Percentiles rank a stretch among this genome's conserved stretches.
Evolutionary conservation across 2,797 vertebrate species (phyloP).

Genomic region (Eulemur rubriventer): DNA sequence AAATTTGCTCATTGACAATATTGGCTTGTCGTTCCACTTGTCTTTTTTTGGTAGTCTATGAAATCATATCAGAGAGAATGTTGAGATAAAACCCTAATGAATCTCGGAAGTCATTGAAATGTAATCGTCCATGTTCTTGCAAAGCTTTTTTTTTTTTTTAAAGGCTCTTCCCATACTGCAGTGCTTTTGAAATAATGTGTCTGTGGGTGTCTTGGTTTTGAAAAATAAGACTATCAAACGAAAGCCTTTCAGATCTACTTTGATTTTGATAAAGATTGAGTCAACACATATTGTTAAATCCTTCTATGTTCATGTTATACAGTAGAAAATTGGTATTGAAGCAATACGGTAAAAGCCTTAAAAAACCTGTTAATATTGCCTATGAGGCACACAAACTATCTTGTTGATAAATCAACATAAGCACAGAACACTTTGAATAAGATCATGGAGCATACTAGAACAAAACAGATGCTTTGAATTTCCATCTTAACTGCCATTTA

Average conservation of each 20-base stretch:
- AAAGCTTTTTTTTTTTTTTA: constrained; percentile 28
- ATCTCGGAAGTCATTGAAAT: constrained; percentile 10
- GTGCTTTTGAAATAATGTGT: neutral
- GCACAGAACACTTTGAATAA: neutral
- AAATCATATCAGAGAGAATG: neutral
- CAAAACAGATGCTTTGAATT: neutral
- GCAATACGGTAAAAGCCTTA: neutral
- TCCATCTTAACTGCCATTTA: neutral
- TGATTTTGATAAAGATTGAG: constrained; percentile 29
- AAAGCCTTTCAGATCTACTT: neutral
- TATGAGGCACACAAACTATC: neutral
- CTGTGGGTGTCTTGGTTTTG: neutral
- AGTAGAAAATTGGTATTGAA: neutral
- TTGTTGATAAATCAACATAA: neutral
- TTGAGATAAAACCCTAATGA: neutral
- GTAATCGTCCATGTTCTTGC: neutral
- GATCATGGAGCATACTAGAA: neutral
- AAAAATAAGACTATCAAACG: neutral
- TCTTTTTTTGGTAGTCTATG: neutral
- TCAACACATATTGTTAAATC: neutral
- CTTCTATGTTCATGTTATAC: neutral
- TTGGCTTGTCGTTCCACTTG: neutral
- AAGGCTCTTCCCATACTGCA: neutral
- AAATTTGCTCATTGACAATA: neutral
- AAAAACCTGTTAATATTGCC: neutral